Evolutionary conservation across 1,140 invertebrate genomes (phyloP).

Genomic region (Zaprionus ghesquierei): DNA sequence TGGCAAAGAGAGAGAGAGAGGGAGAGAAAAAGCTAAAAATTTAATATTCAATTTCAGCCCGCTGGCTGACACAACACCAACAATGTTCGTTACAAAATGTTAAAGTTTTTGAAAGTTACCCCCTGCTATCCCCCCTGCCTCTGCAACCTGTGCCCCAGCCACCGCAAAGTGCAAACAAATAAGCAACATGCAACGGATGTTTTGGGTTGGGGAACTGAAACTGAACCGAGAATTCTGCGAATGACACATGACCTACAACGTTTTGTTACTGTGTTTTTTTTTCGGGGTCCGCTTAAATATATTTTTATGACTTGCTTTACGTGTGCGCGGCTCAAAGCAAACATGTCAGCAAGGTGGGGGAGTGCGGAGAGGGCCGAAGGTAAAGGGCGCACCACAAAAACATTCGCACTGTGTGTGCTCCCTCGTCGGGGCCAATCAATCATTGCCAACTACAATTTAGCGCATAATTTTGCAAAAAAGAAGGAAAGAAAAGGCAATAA

Average conservation of each 20-base stretch:
- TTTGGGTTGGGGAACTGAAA: constrained; percentile 10
- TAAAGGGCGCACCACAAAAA: neutral
- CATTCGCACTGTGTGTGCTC: constrained; percentile 3
- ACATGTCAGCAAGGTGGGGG: constrained; percentile 16
- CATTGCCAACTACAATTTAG: constrained; percentile 65
- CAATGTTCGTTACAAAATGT: constrained; percentile 43
- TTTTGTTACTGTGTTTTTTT: constrained; percentile 64
- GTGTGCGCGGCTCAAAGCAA: constrained; percentile 47
- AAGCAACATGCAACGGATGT: constrained; percentile 62
- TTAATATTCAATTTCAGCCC: constrained; percentile 66
- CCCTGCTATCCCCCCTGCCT: neutral
- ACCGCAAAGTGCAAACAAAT: constrained; percentile 63
- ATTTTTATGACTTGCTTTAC: constrained; percentile 76
- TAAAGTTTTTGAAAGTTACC: constrained; percentile 45
- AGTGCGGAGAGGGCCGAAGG: too few relatives aligned
- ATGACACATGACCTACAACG: constrained; percentile 74
- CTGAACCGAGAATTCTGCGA: constrained; percentile 60
- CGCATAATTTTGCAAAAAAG: constrained; percentile 47
- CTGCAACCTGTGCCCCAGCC: neutral
- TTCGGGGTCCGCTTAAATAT: constrained; percentile 64
- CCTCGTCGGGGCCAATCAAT: constrained; percentile 50
- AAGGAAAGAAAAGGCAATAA: neutral
- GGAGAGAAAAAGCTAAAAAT: too few relatives aligned
- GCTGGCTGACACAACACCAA: constrained; percentile 30
- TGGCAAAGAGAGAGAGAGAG: constrained; percentile 51